Conservation (phyloP, 2,797 vertebrate genomes). For the Pygocentrus nattereri region DNA sequence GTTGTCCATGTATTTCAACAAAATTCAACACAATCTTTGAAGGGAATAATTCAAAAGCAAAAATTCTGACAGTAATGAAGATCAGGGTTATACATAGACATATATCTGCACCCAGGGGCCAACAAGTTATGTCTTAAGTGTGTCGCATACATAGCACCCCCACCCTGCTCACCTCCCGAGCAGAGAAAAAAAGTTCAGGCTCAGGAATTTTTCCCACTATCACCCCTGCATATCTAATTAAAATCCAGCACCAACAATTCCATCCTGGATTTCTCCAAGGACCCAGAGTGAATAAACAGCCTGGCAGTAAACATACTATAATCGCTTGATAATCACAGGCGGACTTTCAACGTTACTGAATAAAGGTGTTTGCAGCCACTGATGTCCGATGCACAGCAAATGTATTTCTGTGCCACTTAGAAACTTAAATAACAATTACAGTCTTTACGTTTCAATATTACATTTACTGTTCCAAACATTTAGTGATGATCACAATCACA, state of each 20-base stretch:
- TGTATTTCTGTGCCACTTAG: not conserved
- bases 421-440: not conserved
- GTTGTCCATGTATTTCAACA: no score
- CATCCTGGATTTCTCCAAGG: slow-evolving; percentile 12
- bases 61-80: no score
- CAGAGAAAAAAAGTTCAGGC: no score
- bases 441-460: not conserved
- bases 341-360: slow-evolving; percentile 12
- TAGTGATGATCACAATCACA: not conserved
- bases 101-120: no score
- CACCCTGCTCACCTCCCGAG: no score
- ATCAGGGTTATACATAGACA: no score
- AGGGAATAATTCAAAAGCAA: no score
- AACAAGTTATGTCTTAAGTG: no score
- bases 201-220: no score
- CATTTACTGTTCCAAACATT: not conserved
- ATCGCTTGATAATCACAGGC: slow-evolving; percentile 26
- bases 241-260: slow-evolving; percentile 33
- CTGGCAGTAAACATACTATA: slow-evolving; percentile 35
- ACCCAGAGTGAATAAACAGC: slow-evolving; percentile 27
- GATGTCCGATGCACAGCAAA: not conserved
- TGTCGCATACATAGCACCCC: no score
- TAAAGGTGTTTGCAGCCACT: not conserved
- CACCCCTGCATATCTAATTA: no score
- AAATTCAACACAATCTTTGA: no score